Percentiles rank a stretch among this genome's conserved stretches.
phyloP scores from a whole-genome alignment of 2,113 vertebrate genomes.

The Arizona elegans region DNA sequence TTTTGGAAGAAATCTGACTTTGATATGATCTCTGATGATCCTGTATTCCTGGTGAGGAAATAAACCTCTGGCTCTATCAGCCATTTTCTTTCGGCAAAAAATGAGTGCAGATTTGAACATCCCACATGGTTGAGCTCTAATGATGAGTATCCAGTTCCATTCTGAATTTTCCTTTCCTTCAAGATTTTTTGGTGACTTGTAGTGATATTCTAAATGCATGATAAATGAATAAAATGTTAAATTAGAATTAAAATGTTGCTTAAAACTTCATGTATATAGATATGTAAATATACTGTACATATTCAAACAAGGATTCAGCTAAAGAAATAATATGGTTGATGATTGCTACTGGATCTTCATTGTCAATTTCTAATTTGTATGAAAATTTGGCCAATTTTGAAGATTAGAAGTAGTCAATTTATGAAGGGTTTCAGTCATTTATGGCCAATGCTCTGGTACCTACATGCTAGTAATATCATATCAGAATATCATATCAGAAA shows the following conservation, averaged over 20 bases:
- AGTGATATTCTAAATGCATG: conserved; percentile 22
- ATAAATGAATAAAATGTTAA: conserved; percentile 27
- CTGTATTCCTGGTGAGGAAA: neutral
- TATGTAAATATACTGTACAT: conserved; percentile 3
- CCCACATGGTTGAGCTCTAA: neutral
- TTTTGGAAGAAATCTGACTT: neutral
- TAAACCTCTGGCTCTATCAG: neutral
- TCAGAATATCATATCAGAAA: neutral
- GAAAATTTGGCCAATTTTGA: neutral
- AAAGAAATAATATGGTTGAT: neutral
- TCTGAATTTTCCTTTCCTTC: conserved; percentile 14
- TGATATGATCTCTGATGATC: conserved; percentile 18
- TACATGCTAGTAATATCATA: neutral
- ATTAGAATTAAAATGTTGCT: conserved; percentile 43
- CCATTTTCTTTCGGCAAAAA: neutral
- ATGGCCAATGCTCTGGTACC: neutral
- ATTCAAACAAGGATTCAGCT: neutral
- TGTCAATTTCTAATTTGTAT: neutral
- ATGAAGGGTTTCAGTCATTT: neutral
- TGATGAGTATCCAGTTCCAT: conserved; percentile 24
- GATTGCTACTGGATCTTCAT: neutral
- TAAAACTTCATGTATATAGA: neutral
- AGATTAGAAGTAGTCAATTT: neutral
- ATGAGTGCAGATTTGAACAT: neutral
- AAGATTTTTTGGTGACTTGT: conserved; percentile 19